Base-by-base conservation (phyloP, 64 coral and sea anemone species). In the Dendronephthya gigantea region DNA sequence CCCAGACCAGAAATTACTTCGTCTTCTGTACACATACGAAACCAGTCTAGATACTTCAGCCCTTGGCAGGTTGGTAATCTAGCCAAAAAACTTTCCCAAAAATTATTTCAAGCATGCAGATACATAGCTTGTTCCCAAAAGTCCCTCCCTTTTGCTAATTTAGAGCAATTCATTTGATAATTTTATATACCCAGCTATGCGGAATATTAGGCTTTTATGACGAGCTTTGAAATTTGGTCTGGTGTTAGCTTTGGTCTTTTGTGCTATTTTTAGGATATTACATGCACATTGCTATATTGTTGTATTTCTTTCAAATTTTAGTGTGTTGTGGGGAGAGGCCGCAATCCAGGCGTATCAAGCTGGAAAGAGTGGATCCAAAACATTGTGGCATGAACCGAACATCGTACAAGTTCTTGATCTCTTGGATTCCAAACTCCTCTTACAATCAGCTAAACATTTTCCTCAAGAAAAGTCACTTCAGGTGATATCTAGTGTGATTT, bases 401-500 rank as follows among this genome's bases (percentile, higher is more conserved):
- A 79, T 79, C 13, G 15, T 12, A 1, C 72, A 79, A 8, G 22
- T 79, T 34, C 72, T 79, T 34, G 72, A 79, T 36, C 72, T 79
- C 36, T 39, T 79, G 30, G 72, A 79, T 12, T 17, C 27, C 9
- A 79, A 79, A 35, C 15, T 36, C 10, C 29, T 79, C 15, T 29
- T 79, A 9, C 72, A 79, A 34, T 79, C 72, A 35, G 72, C 72
- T 29, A 79, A 79, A 79, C 72, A 79, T 39, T 79, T 79, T 79
- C 72, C 72, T 79, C 72, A 39, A 36, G 9, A 35, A 28, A 34
- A 39, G 37, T 17, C 9, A 79, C 72, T 79, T 36, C 72, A 79
- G 72, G 72, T 79, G 36, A 79, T 66, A 66, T n/a, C 58, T 66
- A 6, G 19, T 30, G 29, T 66, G 5, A 66, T 66, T 66, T 22